These are phyloP conservation scores for Cotesia chilonis DNA, from an alignment of 1,140 invertebrate genomes.

Conservation along the genomic window DNA sequence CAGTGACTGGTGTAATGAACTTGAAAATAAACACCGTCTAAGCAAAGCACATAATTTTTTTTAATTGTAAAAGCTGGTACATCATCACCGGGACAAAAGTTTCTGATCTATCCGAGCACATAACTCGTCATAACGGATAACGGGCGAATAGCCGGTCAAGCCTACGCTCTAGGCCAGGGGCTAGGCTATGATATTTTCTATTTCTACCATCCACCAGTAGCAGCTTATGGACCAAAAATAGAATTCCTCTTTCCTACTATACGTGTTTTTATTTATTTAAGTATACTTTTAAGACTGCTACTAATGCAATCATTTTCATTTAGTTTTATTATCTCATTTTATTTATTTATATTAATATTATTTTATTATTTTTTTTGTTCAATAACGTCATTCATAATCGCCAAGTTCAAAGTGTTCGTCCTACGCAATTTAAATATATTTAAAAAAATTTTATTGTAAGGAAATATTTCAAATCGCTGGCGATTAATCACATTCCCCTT, in stretches of 20 bases:
- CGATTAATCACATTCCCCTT: too few relatives aligned
- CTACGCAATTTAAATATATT: too few relatives aligned
- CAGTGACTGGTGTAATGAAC: constrained; percentile 6
- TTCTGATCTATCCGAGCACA: constrained; percentile 43
- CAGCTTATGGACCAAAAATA: constrained; percentile 58
- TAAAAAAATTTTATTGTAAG: too few relatives aligned
- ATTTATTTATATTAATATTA: too few relatives aligned
- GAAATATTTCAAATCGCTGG: too few relatives aligned
- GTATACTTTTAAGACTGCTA: too few relatives aligned
- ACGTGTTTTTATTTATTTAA: constrained; percentile 28
- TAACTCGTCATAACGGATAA: not conserved
- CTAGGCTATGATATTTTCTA: constrained; percentile 59
- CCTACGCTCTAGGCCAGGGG: constrained; percentile 60
- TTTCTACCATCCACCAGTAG: constrained; percentile 15
- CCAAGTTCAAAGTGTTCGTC: too few relatives aligned
- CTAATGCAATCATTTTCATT: too few relatives aligned
- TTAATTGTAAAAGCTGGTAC: not conserved
- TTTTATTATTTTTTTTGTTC: too few relatives aligned
- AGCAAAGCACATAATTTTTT: not conserved
- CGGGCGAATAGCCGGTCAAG: constrained; percentile 52
- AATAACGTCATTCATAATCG: too few relatives aligned
- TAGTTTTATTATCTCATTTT: too few relatives aligned
- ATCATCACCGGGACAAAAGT: constrained; percentile 35
- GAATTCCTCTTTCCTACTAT: constrained; percentile 39
- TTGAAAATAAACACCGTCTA: not conserved